These are phyloP conservation scores for Hartigia nigra DNA, from an alignment of 2,888 invertebrate genomes.

Conservation along the genomic window DNA sequence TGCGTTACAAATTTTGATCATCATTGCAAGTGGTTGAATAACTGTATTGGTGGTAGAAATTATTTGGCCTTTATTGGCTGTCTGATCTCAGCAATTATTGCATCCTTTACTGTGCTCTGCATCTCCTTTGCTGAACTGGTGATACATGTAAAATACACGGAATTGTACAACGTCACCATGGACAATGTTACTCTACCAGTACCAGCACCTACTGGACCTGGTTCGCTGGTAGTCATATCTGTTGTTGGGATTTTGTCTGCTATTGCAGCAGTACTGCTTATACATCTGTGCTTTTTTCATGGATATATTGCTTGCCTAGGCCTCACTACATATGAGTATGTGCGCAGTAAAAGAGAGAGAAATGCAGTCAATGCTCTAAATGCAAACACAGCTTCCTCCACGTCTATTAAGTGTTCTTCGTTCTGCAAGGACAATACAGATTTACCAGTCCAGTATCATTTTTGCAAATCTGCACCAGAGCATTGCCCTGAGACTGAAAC, in stretches of 20 bases:
- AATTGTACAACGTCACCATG: slow-evolving; percentile 34
- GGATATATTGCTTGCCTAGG: slow-evolving; percentile 87
- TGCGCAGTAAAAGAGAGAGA: slow-evolving; percentile 66
- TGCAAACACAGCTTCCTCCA: background rate
- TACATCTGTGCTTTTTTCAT: slow-evolving; percentile 90
- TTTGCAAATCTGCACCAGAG: slow-evolving; percentile 40
- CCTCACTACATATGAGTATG: slow-evolving; percentile 91
- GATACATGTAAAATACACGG: slow-evolving; percentile 47
- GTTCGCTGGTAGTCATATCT: slow-evolving; percentile 65
- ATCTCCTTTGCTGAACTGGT: slow-evolving; percentile 79
- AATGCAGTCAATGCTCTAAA: slow-evolving; percentile 18
- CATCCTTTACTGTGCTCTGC: slow-evolving; percentile 76
- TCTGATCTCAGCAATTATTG: slow-evolving; percentile 81
- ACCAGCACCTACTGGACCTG: slow-evolving; percentile 59
- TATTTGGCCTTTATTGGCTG: slow-evolving; percentile 87
- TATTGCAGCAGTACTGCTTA: slow-evolving; percentile 79
- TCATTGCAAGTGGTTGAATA: slow-evolving; percentile 99
- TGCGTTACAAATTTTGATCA: slow-evolving; percentile 96
- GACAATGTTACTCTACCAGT: slow-evolving; percentile 52
- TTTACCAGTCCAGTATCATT: slow-evolving; percentile 44
- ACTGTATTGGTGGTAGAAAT: slow-evolving; percentile 93
- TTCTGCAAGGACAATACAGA: slow-evolving; percentile 15
- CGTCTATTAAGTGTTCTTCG: slow-evolving; percentile 7
- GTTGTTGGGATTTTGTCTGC: slow-evolving; percentile 77
- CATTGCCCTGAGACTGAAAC: slow-evolving; percentile 21